Percentiles rank a stretch among this genome's conserved stretches.
Evolutionary conservation across 2,888 invertebrate species (phyloP).

Genomic region (Melieria picta): DNA sequence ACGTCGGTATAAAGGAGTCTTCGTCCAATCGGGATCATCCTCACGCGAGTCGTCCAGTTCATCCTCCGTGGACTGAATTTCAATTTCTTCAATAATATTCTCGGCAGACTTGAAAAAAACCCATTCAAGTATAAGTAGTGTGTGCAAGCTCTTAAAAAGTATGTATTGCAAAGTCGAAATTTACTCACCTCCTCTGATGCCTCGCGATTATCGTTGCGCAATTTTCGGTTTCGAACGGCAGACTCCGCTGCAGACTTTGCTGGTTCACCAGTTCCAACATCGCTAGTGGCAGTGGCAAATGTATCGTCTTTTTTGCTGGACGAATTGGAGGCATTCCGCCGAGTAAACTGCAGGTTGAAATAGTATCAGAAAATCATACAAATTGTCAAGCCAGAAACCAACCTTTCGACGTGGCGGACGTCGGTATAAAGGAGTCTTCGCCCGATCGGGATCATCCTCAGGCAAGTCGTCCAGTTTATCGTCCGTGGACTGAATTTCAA

Average conservation of each 20-base stretch:
- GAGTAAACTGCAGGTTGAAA: background rate
- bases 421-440: slow-evolving; percentile 43
- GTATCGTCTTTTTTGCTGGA: slow-evolving; percentile 32
- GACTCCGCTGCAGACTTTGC: slow-evolving; percentile 33
- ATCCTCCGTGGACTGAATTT: slow-evolving; percentile 33
- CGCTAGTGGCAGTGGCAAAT: slow-evolving; percentile 7
- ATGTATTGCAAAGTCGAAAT: background rate
- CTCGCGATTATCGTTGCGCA: slow-evolving; percentile 3
- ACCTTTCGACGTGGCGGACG: slow-evolving; percentile 33
- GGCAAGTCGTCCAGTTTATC: slow-evolving; percentile 35
- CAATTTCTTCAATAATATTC: slow-evolving; percentile 16
- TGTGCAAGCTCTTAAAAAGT: too few relatives aligned
- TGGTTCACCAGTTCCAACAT: too few relatives aligned
- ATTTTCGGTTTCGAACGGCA: slow-evolving; percentile 33
- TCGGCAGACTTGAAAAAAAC: too few relatives aligned
- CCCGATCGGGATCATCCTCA: slow-evolving; percentile 50
- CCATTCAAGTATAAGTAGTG: too few relatives aligned
- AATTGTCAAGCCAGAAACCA: slow-evolving; percentile 17
- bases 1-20: slow-evolving; percentile 43
- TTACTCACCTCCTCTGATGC: slow-evolving; percentile 32
- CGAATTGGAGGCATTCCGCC: too few relatives aligned
- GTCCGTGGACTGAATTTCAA: slow-evolving; percentile 28
- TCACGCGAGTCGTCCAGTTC: slow-evolving; percentile 31
- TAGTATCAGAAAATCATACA: slow-evolving; percentile 33
- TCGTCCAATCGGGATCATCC: slow-evolving; percentile 51